Evolutionary conservation across 2,888 invertebrate genomes (phyloP).

Genomic region (Thymelicus acteon): DNA sequence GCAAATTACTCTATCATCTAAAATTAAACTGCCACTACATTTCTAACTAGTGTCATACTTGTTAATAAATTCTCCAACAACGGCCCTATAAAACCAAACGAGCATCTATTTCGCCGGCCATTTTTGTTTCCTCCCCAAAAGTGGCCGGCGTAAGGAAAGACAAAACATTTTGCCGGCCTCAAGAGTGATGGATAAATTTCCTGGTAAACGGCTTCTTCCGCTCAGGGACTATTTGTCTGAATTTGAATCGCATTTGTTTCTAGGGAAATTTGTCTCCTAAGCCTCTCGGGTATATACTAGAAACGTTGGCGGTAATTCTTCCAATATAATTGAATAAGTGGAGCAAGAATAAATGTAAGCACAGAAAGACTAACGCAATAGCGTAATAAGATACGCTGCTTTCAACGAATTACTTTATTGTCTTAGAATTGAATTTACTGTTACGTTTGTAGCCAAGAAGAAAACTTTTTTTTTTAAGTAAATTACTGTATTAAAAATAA

Average conservation of each 20-base stretch:
- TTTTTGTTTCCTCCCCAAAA: constrained; percentile 50
- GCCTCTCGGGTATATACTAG: constrained; percentile 69
- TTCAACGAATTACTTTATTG: background rate
- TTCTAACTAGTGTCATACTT: constrained; percentile 25
- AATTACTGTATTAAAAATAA: too few relatives aligned
- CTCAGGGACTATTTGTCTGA: constrained; percentile 83
- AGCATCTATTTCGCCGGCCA: constrained; percentile 46
- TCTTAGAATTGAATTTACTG: background rate
- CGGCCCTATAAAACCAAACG: constrained; percentile 44
- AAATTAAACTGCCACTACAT: constrained; percentile 22
- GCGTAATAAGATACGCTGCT: background rate
- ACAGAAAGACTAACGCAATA: background rate
- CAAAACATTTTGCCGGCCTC: constrained; percentile 70
- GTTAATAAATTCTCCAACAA: constrained; percentile 33
- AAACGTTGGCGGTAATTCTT: constrained; percentile 65
- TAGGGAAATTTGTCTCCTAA: constrained; percentile 81
- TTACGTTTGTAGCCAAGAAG: background rate
- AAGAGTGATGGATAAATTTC: constrained; percentile 83
- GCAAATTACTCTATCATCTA: constrained; percentile 34
- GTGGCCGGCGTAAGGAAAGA: constrained; percentile 65
- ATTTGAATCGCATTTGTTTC: constrained; percentile 84
- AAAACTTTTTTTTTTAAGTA: too few relatives aligned
- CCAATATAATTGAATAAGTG: constrained; percentile 74
- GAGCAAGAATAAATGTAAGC: background rate
- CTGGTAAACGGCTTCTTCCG: constrained; percentile 80